Conservation (phyloP, 64 coral and sea anemone genomes). For the Montipora efflorescens region DNA sequence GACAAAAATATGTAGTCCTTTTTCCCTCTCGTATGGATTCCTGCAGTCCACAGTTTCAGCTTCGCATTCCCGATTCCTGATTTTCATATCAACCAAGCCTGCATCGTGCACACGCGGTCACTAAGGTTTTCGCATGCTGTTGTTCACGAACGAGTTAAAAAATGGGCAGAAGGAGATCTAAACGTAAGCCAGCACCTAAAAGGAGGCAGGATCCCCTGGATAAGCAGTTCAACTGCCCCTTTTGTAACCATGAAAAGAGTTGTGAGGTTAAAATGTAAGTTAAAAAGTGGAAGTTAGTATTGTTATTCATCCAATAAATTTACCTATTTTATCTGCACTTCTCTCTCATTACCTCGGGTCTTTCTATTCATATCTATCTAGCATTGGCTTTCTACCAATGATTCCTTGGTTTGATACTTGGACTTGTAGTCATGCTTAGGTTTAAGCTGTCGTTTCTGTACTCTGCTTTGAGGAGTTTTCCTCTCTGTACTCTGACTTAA, state of each 20-base stretch:
- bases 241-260: constrained; percentile 99
- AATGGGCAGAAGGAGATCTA: constrained; percentile 97
- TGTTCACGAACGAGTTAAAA: not conserved
- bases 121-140: not conserved
- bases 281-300: not conserved
- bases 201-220: constrained; percentile 90
- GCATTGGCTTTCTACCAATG: no score
- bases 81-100: not conserved
- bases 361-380: no score
- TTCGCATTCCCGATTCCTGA: no score
- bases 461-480: no score
- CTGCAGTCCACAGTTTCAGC: no score
- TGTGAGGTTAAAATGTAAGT: constrained; percentile 99
- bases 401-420: no score
- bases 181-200: constrained; percentile 94
- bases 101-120: not conserved
- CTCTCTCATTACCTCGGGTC: no score
- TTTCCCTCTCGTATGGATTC: no score
- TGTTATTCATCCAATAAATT: not conserved
- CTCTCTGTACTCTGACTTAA: no score
- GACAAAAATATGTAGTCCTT: no score
- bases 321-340: no score
- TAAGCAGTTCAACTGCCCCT: constrained; percentile 97
- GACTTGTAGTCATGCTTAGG: rapidly evolving
- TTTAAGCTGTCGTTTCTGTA: no score